Base-by-base conservation (phyloP, 1,140 invertebrate species). In the Solenopsis invicta region DNA sequence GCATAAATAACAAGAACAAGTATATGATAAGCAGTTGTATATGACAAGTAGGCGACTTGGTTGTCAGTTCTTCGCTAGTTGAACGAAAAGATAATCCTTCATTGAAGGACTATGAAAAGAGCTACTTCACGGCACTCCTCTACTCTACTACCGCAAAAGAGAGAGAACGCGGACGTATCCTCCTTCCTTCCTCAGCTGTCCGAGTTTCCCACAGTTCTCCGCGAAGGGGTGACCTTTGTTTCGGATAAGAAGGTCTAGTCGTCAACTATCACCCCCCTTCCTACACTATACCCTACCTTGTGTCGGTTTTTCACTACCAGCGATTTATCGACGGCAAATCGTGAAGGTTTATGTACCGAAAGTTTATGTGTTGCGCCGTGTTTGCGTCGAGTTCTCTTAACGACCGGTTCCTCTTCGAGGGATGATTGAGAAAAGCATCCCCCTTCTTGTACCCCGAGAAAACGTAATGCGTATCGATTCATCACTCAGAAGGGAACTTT, bases 191-290 rank as follows among this genome's bases (percentile, higher is more conserved):
- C 50, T 94, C 93, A 92, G 87, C 90, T 92, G 92, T 92, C 87
- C 88, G 81, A 37, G 91, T 92, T 94, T 94, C 94, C 93, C 94
- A 94, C 94, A 94, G 91, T 94, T 90, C 87, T 89, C 92, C 90
- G 85, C 89, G 90, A 92, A 89, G 89, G 92, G 92, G 90, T 92
- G 88, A 78, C 82, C 82, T 76, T 82, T 90, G 87, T 88, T 91
- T 90, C 45, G 88, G 85, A 90, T 90, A 91, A 91, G 92, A 90
- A 90, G 78, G 69, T 64, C 85, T 88, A 86, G 82, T 74, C 84
- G 82, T 74, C 84, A 78, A 87, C 69, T 71, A 84, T 64, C 61
- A 54, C 88, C 61, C 56, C 69, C 81, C 71, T 62, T 75, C 37
- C 24, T 41, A 41, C 52, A 21, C 69, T 41, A 52, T 37, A 16